A percentile compares a stretch with the other conserved stretches of the same genome.
phyloP scores from a whole-genome alignment of 1,140 invertebrate genomes.

The Philotrypesis tridentata region DNA sequence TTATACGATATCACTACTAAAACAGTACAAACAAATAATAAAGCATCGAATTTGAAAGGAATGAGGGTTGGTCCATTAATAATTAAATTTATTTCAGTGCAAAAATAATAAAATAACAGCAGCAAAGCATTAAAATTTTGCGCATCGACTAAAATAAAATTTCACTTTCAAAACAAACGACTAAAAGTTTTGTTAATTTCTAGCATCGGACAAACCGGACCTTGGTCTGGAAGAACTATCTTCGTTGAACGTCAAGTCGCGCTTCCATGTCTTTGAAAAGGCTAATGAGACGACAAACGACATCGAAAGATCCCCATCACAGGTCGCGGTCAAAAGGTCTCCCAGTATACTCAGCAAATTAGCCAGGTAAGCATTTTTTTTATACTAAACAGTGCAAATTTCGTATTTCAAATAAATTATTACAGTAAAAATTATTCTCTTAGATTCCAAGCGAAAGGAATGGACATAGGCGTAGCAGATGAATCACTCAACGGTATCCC shows the following conservation, averaged over 20 bases:
- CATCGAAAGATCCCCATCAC: conserved; percentile 76
- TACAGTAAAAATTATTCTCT: conserved; percentile 29
- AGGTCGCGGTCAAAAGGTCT: conserved; percentile 82
- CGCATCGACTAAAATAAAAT: conserved; percentile 12
- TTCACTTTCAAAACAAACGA: background rate
- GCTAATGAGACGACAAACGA: conserved; percentile 71
- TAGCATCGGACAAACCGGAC: conserved; percentile 92
- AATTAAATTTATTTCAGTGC: background rate
- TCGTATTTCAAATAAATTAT: background rate
- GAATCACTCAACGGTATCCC: conserved; percentile 83
- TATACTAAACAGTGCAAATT: background rate
- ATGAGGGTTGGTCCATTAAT: background rate
- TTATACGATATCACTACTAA: background rate
- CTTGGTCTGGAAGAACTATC: conserved; percentile 89
- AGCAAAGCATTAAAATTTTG: background rate
- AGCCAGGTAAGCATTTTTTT: conserved; percentile 79
- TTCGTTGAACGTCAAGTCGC: conserved; percentile 87
- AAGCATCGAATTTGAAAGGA: background rate
- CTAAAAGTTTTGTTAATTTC: conserved; percentile 49
- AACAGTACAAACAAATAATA: background rate
- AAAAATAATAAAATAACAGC: conserved; percentile 4
- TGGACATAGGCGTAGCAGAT: conserved; percentile 85
- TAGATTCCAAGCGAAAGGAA: conserved; percentile 87
- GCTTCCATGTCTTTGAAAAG: conserved; percentile 90
- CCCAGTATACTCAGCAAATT: conserved; percentile 86